Base-by-base conservation (phyloP, 1,140 invertebrate species). In the Cydia strobilella region DNA sequence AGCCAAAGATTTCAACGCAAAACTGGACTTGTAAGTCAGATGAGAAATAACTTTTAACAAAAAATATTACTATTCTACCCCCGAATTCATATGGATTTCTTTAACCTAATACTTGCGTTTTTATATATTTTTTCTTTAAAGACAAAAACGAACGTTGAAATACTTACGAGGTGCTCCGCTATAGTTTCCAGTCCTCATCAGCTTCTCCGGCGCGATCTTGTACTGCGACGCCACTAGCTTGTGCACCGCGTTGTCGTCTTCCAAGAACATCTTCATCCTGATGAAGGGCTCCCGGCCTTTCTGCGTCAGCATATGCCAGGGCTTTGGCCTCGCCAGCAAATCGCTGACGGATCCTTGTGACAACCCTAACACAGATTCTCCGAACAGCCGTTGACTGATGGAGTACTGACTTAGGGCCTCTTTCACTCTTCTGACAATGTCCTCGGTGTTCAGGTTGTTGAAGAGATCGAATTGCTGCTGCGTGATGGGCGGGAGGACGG, bases 391-490 rank as follows among this genome's bases (percentile, higher is more conserved):
- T 93, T 99, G 99, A 77, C 98, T 99, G 84, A 99, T 99, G 73
- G 98, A 99, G 94, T 99, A 99, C 92, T 99, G 98, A 82, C 97
- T 99, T 59, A 99, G 94, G 79, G 98, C 98, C 92, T 99, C 99
- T 93, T 99, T 99, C 3, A 99, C 97, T 93, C 97, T 97, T 81
- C 98, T 97, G 27, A 99, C 99, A 79, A 99, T 98, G 78, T 99
- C 98, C 93, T 99, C 99, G 0, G 99, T 99, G 88, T 99, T 99
- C 63, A 99, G 95, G 90, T 98, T 98, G 86, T 99, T 98, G 94
- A 99, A 99, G 90, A 98, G 96, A 92, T 99, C 99, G 92, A 99
- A 99, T 88, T 99, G 98, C 86, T 99, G 98, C 87, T 99, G 99
- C 0, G 98, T 99, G 76, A 99, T 99, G 0, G 99, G 99, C 23